A percentile compares a stretch with the other conserved stretches of the same genome.
These are phyloP conservation scores for Drosophila meridiana DNA, from an alignment of 2,888 invertebrate species.

Conservation along the genomic window DNA sequence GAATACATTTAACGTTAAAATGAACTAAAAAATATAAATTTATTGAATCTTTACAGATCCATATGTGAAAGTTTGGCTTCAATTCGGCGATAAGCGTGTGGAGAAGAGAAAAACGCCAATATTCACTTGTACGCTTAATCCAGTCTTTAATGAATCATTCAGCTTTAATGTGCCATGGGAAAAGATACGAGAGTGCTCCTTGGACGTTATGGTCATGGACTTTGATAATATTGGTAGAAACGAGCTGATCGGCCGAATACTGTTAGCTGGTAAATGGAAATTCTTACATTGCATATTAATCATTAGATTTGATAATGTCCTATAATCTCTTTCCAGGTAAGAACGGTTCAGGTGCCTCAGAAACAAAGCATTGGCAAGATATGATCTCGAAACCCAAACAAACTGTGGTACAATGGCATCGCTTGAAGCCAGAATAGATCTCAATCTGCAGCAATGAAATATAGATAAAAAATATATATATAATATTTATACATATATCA, in stretches of 20 bases:
- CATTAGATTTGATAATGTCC: background rate
- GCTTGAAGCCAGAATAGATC: conserved; percentile 93
- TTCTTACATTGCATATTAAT: background rate
- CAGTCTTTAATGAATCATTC: conserved; percentile 98
- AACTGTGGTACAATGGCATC: conserved; percentile 98
- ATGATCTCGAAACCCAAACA: conserved; percentile 99
- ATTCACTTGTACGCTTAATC: conserved; percentile 97
- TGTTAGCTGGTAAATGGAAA: conserved; percentile 90
- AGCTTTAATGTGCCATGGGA: conserved; percentile 99
- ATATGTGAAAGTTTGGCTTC: conserved; percentile 99
- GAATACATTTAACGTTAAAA: too few relatives aligned
- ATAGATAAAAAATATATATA: background rate
- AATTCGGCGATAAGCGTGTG: conserved; percentile 96
- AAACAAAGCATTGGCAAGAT: conserved; percentile 99
- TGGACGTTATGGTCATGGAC: conserved; percentile 98
- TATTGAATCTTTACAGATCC: conserved; percentile 90
- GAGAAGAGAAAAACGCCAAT: conserved; percentile 98
- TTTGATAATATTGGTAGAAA: conserved; percentile 98
- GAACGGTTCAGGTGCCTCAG: conserved; percentile 96
- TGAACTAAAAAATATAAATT: background rate
- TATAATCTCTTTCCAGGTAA: conserved; percentile 87
- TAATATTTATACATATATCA: conserved; percentile 16
- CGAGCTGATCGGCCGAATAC: conserved; percentile 96
- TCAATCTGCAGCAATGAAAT: background rate
- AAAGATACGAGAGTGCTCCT: conserved; percentile 96